Percentiles rank a stretch among this genome's conserved stretches.
Conservation (phyloP, 2,888 invertebrate genomes). For the Caenorhabditis sulstoni region DNA sequence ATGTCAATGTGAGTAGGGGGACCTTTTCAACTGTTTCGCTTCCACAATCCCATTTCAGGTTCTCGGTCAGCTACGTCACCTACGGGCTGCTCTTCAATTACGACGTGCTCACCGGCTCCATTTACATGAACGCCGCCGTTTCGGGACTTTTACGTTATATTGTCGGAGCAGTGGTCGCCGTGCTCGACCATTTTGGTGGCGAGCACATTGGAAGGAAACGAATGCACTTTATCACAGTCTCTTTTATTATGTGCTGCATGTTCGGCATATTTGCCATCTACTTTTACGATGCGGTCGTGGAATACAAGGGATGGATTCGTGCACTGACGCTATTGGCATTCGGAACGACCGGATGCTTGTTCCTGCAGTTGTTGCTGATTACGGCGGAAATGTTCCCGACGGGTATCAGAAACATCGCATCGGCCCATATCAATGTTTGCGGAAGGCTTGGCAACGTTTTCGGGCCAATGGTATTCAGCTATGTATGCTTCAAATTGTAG, state of each 20-base stretch:
- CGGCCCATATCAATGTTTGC: constrained; percentile 67
- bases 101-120: constrained; percentile 71
- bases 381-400: constrained; percentile 71
- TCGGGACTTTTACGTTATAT: constrained; percentile 74
- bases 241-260: constrained; percentile 66
- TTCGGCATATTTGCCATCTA: constrained; percentile 61
- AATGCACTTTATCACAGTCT: constrained; percentile 69
- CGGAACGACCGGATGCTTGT: constrained; percentile 69
- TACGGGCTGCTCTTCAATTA: constrained; percentile 77
- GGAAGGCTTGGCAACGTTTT: constrained; percentile 69
- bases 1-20: constrained; percentile 58
- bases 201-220: constrained; percentile 61
- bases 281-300: constrained; percentile 47
- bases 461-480: constrained; percentile 68
- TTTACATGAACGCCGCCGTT: constrained; percentile 72
- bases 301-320: constrained; percentile 49
- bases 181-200: constrained; percentile 67
- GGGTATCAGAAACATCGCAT: constrained; percentile 66
- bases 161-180: constrained; percentile 68
- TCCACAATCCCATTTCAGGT: constrained; percentile 53
- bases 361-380: constrained; percentile 57
- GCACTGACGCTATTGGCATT: constrained; percentile 67
- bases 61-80: constrained; percentile 71
- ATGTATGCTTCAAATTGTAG: too few relatives aligned
- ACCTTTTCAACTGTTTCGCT: background rate